Base-by-base conservation (phyloP, 2,888 invertebrate genomes). In the Caenorhabditis angaria region DNA sequence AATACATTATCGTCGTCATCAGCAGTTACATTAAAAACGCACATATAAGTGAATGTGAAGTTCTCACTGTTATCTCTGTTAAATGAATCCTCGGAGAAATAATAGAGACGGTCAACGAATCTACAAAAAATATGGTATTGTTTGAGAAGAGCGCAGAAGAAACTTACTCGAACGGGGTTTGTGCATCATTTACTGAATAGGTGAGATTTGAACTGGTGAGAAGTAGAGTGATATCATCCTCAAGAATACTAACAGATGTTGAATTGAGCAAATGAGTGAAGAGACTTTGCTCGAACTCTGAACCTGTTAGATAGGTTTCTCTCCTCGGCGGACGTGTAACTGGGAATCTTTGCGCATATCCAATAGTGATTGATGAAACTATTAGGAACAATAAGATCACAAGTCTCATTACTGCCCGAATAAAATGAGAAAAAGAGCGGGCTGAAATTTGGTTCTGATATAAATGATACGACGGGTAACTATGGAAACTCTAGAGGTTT, bases 161-260 rank as follows among this genome's bases (percentile, higher is more conserved):
- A 64, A 57, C 58, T 60, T 61, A 70, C 70, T 55, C 65, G 24
- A 70, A 70, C n/a, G 70, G 70, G 54, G 65, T 56, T 14, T 65
- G 65, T 14, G 70, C 60, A n/a, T 50, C 29, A 0, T 28, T 51
- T 18, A 70, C 53, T 4, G 62, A 66, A 50, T 70, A 70, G n/a
- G 70, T 63, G 35, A 65, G 20, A 27, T 70, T 70, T 27, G 58
- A 22, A 29, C 56, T 66, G 59, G 22, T 60, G 1, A 70, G 56
- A 10, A 70, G 56, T 10, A 32, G 47, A 18, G 65, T 25, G 58
- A 66, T 50, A 47, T 70, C 70, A 22, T 70, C 70, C 24, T 55
- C 55, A n/a, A 62, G 18, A 0, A 32, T 29, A 8, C 24, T n/a
- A 29, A 66, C 53, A 0, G 62, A 14, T 0, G 65, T 27, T 0